Evolutionary conservation across 2,888 invertebrate genomes (phyloP).

Genomic region (Eledona agricola): DNA sequence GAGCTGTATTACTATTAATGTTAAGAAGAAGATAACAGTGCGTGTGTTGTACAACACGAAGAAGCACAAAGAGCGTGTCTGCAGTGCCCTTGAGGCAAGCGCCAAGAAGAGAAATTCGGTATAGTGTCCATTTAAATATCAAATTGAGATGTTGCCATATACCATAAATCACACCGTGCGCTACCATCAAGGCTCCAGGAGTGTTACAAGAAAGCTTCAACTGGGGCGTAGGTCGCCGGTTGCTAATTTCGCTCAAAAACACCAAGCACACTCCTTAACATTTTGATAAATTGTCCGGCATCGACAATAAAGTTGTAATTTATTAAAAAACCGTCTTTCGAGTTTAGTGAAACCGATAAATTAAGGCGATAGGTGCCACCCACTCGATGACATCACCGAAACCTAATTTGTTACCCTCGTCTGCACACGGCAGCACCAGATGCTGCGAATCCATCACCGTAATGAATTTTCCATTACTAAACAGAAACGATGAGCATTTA

Average conservation of each 20-base stretch:
- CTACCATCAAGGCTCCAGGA: constrained; percentile 20
- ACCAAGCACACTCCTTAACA: constrained; percentile 27
- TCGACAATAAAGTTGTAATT: constrained; percentile 32
- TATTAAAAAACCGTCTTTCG: constrained; percentile 28
- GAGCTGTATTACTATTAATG: no score
- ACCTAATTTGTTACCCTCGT: constrained; percentile 19
- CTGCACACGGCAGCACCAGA: constrained; percentile 7
- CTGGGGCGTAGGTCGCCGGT: constrained; percentile 21
- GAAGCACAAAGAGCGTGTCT: no score
- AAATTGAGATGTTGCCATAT: constrained; percentile 26
- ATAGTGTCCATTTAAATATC: constrained; percentile 22
- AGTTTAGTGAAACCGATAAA: constrained; percentile 24
- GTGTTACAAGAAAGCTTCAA: constrained; percentile 19
- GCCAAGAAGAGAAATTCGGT: constrained; percentile 21
- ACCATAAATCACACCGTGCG: constrained; percentile 22
- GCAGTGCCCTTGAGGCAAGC: no score
- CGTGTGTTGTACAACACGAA: no score
- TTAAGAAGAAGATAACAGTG: no score
- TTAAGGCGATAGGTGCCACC: constrained; percentile 16
- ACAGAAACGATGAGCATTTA: constrained; percentile 23
- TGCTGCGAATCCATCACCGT: constrained; percentile 25
- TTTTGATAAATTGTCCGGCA: constrained; percentile 25
- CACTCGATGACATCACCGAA: constrained; percentile 27
- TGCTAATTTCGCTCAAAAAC: constrained; percentile 28
- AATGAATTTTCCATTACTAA: constrained; percentile 32